Conservation (phyloP, 2,797 vertebrate genomes). For the Mycteria americana region DNA sequence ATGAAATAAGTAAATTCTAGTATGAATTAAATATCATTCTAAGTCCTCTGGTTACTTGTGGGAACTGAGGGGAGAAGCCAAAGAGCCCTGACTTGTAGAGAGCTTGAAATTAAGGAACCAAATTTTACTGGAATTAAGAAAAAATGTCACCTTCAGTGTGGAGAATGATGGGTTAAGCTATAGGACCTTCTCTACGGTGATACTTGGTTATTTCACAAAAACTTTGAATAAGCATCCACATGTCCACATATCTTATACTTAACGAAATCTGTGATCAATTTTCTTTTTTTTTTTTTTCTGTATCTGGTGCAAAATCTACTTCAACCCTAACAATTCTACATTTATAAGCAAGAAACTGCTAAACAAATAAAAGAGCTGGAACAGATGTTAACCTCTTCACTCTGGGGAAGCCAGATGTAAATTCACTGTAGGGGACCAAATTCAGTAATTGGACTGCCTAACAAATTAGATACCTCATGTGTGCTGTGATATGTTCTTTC, state of each 20-base stretch:
- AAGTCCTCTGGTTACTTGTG: background rate
- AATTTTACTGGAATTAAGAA: background rate
- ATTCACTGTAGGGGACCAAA: background rate
- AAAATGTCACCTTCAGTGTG: background rate
- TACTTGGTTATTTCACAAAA: background rate
- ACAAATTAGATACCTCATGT: background rate
- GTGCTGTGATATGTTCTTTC: background rate
- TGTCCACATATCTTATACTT: background rate
- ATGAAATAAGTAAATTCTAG: background rate
- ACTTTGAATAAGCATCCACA: background rate
- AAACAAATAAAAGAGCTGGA: background rate
- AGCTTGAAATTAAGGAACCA: background rate
- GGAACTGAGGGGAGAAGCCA: background rate
- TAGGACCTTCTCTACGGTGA: background rate
- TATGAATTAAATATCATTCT: background rate
- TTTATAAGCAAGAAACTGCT: background rate
- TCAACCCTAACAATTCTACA: background rate
- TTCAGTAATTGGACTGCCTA: background rate
- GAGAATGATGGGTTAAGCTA: background rate
- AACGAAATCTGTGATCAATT: background rate
- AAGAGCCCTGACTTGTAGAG: background rate
- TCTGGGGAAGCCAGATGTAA: background rate
- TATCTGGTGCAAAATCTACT: background rate
- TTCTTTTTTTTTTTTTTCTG: background rate
- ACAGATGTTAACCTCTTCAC: background rate